phyloP scores from a whole-genome alignment of 2,888 invertebrate species.

The Phorcus lineatus region DNA sequence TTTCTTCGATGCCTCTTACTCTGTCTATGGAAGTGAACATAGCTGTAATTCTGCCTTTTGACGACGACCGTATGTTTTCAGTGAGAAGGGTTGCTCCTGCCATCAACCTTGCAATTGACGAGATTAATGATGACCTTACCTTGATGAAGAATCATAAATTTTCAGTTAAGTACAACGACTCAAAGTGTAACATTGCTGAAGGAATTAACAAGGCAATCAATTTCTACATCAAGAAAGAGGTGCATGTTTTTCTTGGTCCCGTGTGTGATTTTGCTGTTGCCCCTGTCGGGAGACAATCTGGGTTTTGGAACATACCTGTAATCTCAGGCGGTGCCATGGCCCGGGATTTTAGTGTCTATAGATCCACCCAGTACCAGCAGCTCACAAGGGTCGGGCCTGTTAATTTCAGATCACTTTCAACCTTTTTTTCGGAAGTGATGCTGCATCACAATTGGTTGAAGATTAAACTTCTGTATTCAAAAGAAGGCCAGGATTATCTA shows the following conservation, averaged over 20 bases:
- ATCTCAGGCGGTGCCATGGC: constrained; percentile 80
- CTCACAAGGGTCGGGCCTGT: constrained; percentile 79
- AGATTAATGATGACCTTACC: constrained; percentile 40
- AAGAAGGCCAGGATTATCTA: constrained; percentile 83
- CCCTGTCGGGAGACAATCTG: constrained; percentile 84
- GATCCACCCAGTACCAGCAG: constrained; percentile 80
- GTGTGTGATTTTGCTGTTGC: constrained; percentile 83
- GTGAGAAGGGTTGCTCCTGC: constrained; percentile 67
- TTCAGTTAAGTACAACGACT: constrained; percentile 55
- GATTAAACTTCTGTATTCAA: constrained; percentile 84
- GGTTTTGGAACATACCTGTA: constrained; percentile 90
- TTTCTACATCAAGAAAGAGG: constrained; percentile 55
- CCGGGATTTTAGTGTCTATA: constrained; percentile 61
- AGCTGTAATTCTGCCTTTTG: constrained; percentile 59
- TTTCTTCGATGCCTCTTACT: background rate
- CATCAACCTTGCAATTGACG: constrained; percentile 65
- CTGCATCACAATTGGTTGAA: constrained; percentile 48
- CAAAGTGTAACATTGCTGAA: constrained; percentile 59
- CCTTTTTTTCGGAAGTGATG: constrained; percentile 44
- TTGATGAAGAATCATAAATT: constrained; percentile 69
- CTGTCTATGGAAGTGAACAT: constrained; percentile 48
- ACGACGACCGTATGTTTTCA: constrained; percentile 58
- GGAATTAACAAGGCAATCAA: constrained; percentile 66
- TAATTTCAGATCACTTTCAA: constrained; percentile 59
- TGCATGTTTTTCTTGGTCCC: constrained; percentile 72